Evolutionary conservation across 2,888 invertebrate genomes (phyloP).

Genomic region (Lasioglossum leucozonium): DNA sequence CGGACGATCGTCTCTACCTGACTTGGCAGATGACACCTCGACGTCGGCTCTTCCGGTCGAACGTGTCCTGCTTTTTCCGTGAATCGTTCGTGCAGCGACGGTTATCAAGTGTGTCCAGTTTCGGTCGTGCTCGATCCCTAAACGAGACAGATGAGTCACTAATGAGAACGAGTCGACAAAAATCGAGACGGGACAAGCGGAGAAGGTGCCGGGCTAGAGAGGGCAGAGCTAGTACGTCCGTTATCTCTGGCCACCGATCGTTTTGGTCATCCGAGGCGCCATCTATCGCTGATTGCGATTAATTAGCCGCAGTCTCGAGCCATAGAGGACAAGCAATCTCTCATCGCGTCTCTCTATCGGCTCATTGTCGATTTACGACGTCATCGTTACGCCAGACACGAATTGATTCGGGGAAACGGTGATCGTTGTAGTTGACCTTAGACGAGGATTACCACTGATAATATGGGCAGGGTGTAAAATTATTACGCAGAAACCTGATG

Average conservation of each 20-base stretch:
- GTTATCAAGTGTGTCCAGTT: slow-evolving; percentile 35
- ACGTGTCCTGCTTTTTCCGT: slow-evolving; percentile 16
- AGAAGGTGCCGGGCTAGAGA: slow-evolving; percentile 20
- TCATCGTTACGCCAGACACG: background rate
- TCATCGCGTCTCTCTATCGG: background rate
- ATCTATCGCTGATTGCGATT: slow-evolving; percentile 72
- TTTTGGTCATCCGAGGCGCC: slow-evolving; percentile 66
- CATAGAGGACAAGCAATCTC: slow-evolving; percentile 36
- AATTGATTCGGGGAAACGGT: background rate
- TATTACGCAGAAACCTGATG: slow-evolving; percentile 45
- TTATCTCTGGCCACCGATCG: slow-evolving; percentile 70
- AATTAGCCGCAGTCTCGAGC: slow-evolving; percentile 63
- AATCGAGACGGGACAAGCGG: slow-evolving; percentile 45
- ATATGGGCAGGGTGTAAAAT: background rate
- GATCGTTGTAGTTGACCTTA: background rate
- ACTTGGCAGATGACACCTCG: slow-evolving; percentile 66
- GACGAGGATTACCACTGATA: background rate
- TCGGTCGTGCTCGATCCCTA: slow-evolving; percentile 22
- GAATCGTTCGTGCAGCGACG: slow-evolving; percentile 34
- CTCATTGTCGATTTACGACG: slow-evolving; percentile 16
- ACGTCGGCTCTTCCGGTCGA: slow-evolving; percentile 17
- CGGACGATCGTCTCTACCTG: slow-evolving; percentile 65
- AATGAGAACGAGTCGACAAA: slow-evolving; percentile 66
- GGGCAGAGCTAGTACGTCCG: slow-evolving; percentile 43
- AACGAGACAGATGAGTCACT: slow-evolving; percentile 72